Conservation (phyloP, 2,888 invertebrate genomes). For the Seira musarum region DNA sequence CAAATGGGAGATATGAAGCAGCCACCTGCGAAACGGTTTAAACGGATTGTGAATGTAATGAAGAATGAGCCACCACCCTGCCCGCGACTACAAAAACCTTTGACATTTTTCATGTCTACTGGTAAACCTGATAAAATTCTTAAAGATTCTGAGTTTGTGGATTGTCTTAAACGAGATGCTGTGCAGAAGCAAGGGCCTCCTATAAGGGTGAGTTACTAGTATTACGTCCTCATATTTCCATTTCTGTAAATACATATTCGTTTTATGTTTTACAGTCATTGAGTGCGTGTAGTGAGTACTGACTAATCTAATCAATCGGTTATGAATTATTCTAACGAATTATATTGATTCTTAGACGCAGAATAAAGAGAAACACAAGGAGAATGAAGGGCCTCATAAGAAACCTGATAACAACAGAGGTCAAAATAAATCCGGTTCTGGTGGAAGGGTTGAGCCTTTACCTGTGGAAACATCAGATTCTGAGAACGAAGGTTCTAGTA, state of each 20-base stretch:
- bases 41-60: conserved; percentile 45
- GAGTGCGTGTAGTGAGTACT: too few relatives aligned
- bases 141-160: conserved; percentile 60
- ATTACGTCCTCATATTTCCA: too few relatives aligned
- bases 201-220: too few relatives aligned
- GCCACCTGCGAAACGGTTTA: conserved; percentile 55
- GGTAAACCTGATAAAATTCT: conserved; percentile 46
- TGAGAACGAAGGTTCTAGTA: conserved; percentile 32
- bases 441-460: not conserved
- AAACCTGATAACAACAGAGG: not conserved
- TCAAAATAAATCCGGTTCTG: not conserved
- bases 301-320: too few relatives aligned
- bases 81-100: conserved; percentile 48
- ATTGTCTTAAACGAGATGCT: conserved; percentile 45
- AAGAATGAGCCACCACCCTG: conserved; percentile 47
- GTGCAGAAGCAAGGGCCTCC: conserved; percentile 20
- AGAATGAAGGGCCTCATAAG: not conserved
- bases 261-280: too few relatives aligned
- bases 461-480: conserved; percentile 17
- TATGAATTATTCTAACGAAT: too few relatives aligned
- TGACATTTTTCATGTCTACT: conserved; percentile 63
- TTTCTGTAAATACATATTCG: too few relatives aligned
- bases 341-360: not conserved
- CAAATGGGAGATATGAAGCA: conserved; percentile 1
- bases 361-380: too few relatives aligned